These are phyloP conservation scores for Aplochiton taeniatus DNA, from an alignment of 2,797 vertebrate genomes.

Conservation along the genomic window DNA sequence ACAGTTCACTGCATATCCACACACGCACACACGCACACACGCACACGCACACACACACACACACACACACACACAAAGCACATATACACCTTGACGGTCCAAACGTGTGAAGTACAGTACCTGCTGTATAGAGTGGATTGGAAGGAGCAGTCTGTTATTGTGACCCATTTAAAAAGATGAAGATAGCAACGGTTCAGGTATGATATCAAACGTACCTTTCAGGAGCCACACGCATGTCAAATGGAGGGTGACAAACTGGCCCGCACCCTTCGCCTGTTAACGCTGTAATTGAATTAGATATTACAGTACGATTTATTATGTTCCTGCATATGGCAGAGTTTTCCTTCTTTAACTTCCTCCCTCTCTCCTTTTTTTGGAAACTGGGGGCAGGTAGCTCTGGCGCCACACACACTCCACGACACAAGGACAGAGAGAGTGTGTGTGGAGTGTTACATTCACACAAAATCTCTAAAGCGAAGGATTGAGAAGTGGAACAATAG, in stretches of 20 bases:
- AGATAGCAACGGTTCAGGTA: conserved; percentile 72
- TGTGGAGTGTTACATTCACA: background rate
- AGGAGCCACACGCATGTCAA: conserved; percentile 10
- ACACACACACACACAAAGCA: background rate
- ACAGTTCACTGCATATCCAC: background rate
- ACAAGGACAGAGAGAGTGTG: background rate
- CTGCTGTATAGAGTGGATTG: conserved; percentile 71
- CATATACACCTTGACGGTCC: conserved; percentile 38
- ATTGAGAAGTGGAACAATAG: conserved; percentile 58
- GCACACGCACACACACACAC: background rate
- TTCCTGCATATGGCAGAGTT: conserved; percentile 73
- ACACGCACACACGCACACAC: background rate
- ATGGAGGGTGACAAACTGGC: conserved; percentile 68
- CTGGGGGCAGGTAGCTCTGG: conserved; percentile 71
- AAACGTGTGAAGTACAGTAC: conserved; percentile 79
- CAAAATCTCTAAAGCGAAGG: background rate
- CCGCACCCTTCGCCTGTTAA: conserved; percentile 64
- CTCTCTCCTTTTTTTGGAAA: conserved; percentile 37
- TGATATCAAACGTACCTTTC: conserved; percentile 63
- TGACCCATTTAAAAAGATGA: conserved; percentile 72
- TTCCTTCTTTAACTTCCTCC: conserved; percentile 59
- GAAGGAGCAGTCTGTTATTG: conserved; percentile 73
- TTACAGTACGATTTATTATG: conserved; percentile 82
- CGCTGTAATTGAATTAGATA: conserved; percentile 74
- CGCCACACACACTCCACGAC: conserved; percentile 38